A percentile compares a stretch with the other conserved stretches of the same genome.
Evolutionary conservation across 2,888 invertebrate species (phyloP).

Genomic region (Pandemis corylana): DNA sequence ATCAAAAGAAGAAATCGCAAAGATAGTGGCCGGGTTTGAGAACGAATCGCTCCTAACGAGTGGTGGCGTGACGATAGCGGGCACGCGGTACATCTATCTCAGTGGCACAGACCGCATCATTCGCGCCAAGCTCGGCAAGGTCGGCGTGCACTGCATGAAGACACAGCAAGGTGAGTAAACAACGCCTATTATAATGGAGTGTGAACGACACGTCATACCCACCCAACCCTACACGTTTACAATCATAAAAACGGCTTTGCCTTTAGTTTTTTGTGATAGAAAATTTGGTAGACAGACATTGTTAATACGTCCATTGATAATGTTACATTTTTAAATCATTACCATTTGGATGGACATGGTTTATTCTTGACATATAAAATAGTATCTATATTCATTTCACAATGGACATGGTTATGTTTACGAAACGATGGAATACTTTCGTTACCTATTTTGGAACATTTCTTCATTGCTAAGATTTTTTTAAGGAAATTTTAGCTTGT

Average conservation of each 20-base stretch:
- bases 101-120: slow-evolving; percentile 97
- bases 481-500: too few relatives aligned
- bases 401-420: too few relatives aligned
- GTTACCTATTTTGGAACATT: too few relatives aligned
- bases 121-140: slow-evolving; percentile 96
- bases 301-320: slow-evolving; percentile 17
- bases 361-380: too few relatives aligned
- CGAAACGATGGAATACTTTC: too few relatives aligned
- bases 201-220: background rate
- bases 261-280: background rate
- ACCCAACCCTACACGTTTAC: background rate
- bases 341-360: too few relatives aligned
- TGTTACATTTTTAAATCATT: background rate
- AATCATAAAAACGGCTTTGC: background rate
- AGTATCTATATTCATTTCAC: too few relatives aligned
- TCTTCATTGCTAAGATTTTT: too few relatives aligned
- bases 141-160: slow-evolving; percentile 98
- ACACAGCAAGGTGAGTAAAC: slow-evolving; percentile 92
- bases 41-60: slow-evolving; percentile 95
- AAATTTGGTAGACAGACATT: background rate
- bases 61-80: slow-evolving; percentile 96
- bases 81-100: slow-evolving; percentile 97
- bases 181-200: background rate
- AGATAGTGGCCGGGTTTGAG: slow-evolving; percentile 95
- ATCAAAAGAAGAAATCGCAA: slow-evolving; percentile 95